Base-by-base conservation (phyloP, 2,888 invertebrate species). In the Drosophila limbata region DNA sequence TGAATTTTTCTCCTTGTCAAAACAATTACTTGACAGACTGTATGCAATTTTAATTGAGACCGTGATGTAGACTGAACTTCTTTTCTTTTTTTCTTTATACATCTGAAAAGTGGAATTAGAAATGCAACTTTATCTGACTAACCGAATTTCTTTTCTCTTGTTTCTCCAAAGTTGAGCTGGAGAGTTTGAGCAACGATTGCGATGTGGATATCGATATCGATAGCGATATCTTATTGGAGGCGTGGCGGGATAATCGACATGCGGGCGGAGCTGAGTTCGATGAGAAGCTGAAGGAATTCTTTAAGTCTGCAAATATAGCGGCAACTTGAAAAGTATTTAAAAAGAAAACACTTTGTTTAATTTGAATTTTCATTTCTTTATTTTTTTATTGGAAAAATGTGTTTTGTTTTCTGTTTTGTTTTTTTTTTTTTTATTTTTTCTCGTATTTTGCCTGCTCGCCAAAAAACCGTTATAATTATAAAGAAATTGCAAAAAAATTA, bases 381-480 rank as follows among this genome's bases (percentile, higher is more conserved):
- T 68, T 80, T 68, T 80, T 83, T 80, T 86, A 84, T 86, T 84
- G 86, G 80, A 88, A 83, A 87, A 87, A 71, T 85, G 64, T 69
- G 64, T 74, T 69, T 37, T 13, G 69, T 70, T n/a, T n/a, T n/a
- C n/a, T n/a, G n/a, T n/a, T n/a, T 31, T 69, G 28, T 62, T 66
- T 57, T 57, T 40, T 17, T 51, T 63, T 71, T 68, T 47, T 66
- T 71, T 68, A 8, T 59, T 45, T 48, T 50, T 69, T 72, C 60
- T 45, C 64, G 57, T 68, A 67, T 71, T 71, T 78, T 73, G 70
- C 61, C 69, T 77, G 80, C 81, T 79, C 66, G 82, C 79, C 85
- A 81, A 83, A 81, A 79, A 87, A 73, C 74, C 67, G 33, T 73
- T 70, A 56, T 77, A 73, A 70, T 77, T 84, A 77, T 83, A 88